Base-by-base conservation (phyloP, 30 jellyfish, hydroid and myxozoan genomes). In the Nemopilema nomurai region DNA sequence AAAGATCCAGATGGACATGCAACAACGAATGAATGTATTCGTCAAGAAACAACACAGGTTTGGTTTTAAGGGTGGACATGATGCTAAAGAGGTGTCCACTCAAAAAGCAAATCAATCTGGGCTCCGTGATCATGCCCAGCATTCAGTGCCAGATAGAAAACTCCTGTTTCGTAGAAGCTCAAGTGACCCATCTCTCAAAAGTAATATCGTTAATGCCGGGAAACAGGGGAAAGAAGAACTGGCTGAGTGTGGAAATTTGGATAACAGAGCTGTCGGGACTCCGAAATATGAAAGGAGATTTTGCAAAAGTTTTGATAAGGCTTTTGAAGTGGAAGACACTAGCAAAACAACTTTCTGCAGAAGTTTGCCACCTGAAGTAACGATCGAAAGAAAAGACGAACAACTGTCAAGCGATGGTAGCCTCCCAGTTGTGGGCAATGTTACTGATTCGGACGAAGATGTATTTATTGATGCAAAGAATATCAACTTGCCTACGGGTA, bases 1-100 rank as follows among this genome's bases (percentile, higher is more conserved):
- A 74, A 75, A 76, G 72, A 77, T 67, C 17, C 78, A 51, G 69
- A 64, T 18, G 29, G 93, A 84, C 28, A 62, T 84, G 52, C 49
- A 49, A 49, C 79, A 74, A 32, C 33, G 80, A 79, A 79, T 79
- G 89, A 27, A 65, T 20, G 18, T 21, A 24, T 79, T 79, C 27
- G 79, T 69, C 7, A 23, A 8, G 82, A 74, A 74, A 51, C 74
- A 80, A 25, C 52, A 28, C 18, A 66, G 62, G 26, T 49, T 53
- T 22, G 31, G 87, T n/a, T 0, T 18, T 28, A 22, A 67, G 3
- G 28, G 77, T 24, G 63, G 91, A 25, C 79, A 31, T 8, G 91
- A 62, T 0, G 25, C 74, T 17, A 24, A 31, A 1, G 71, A 74
- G 30, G 20, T n/a, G 23, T 67, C 26, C 32, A 32, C 21, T n/a